Evolutionary conservation across 2,797 vertebrate species (phyloP).

Genomic region (Kryptolebias ocellatus): DNA sequence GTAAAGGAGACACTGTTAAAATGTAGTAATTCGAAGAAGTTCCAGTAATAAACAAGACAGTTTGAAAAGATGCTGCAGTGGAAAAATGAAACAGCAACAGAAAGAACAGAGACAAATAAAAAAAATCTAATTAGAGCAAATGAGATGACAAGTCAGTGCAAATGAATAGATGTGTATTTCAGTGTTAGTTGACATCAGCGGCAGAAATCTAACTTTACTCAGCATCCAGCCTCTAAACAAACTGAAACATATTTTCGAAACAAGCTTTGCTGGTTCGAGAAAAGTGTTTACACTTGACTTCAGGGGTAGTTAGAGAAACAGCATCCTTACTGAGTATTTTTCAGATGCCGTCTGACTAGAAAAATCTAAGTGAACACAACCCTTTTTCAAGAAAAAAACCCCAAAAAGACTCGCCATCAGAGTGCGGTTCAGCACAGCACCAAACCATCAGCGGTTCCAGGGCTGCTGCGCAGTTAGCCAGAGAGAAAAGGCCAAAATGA

Average conservation of each 20-base stretch:
- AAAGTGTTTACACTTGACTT: conserved; percentile 41
- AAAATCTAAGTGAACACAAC: conserved; percentile 32
- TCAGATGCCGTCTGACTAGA: conserved; percentile 50
- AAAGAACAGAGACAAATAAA: not conserved
- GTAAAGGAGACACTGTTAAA: not conserved
- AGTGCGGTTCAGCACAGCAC: conserved; percentile 56
- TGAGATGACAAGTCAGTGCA: conserved; percentile 9
- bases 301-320: conserved; percentile 39
- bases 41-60: conserved; percentile 8
- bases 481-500: conserved; percentile 26
- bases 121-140: conserved; percentile 3
- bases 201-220: conserved; percentile 25
- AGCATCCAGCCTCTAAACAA: conserved; percentile 40
- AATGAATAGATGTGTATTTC: conserved; percentile 19
- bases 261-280: conserved; percentile 46
- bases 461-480: conserved; percentile 31
- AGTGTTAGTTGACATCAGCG: conserved; percentile 9
- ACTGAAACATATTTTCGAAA: conserved; percentile 44
- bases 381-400: conserved; percentile 20
- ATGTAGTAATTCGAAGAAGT: conserved; percentile 26
- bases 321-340: conserved; percentile 41
- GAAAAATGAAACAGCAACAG: conserved; percentile 1
- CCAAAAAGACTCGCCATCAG: conserved; percentile 41
- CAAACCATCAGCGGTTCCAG: conserved; percentile 44
- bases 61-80: not conserved